These are phyloP conservation scores for Tricholaema leucomelas DNA, from an alignment of 2,113 vertebrate species.

Conservation along the genomic window DNA sequence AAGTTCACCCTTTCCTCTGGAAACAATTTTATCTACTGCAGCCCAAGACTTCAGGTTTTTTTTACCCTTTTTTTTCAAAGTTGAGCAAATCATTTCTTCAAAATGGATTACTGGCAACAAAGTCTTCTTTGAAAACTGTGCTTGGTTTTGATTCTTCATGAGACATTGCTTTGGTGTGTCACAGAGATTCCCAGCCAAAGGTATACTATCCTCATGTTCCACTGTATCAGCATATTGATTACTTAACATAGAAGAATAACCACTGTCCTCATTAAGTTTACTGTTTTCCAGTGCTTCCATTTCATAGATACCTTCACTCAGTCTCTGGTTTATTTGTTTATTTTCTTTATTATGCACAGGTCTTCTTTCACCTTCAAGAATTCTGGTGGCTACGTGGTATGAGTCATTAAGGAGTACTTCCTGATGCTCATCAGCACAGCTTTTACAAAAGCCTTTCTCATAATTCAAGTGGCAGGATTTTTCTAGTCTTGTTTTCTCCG, in stretches of 20 bases:
- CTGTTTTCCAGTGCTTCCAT: slow-evolving; percentile 54
- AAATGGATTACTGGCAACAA: slow-evolving; percentile 84
- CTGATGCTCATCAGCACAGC: slow-evolving; percentile 51
- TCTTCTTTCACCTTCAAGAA: slow-evolving; percentile 53
- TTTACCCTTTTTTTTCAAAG: slow-evolving; percentile 79
- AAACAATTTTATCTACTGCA: slow-evolving; percentile 76
- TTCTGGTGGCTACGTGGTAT: background rate
- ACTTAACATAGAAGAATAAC: slow-evolving; percentile 76
- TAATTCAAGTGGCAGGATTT: slow-evolving; percentile 21
- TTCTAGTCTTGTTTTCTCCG: slow-evolving; percentile 36
- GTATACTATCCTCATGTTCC: slow-evolving; percentile 67
- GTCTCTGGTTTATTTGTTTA: slow-evolving; percentile 12
- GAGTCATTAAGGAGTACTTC: slow-evolving; percentile 16
- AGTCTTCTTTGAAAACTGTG: slow-evolving; percentile 58
- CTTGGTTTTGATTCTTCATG: slow-evolving; percentile 32
- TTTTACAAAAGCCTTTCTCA: slow-evolving; percentile 59
- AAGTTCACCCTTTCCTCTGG: slow-evolving; percentile 70
- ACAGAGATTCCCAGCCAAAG: slow-evolving; percentile 58
- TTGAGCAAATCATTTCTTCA: slow-evolving; percentile 83
- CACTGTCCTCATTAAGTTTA: slow-evolving; percentile 74
- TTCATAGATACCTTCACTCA: slow-evolving; percentile 42
- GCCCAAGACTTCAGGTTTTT: slow-evolving; percentile 82
- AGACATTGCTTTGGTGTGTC: slow-evolving; percentile 55
- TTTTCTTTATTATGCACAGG: slow-evolving; percentile 80
- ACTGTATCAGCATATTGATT: slow-evolving; percentile 23